Evolutionary conservation across 2,113 vertebrate species (phyloP).

Genomic region (Psittacula cyanocephala): DNA sequence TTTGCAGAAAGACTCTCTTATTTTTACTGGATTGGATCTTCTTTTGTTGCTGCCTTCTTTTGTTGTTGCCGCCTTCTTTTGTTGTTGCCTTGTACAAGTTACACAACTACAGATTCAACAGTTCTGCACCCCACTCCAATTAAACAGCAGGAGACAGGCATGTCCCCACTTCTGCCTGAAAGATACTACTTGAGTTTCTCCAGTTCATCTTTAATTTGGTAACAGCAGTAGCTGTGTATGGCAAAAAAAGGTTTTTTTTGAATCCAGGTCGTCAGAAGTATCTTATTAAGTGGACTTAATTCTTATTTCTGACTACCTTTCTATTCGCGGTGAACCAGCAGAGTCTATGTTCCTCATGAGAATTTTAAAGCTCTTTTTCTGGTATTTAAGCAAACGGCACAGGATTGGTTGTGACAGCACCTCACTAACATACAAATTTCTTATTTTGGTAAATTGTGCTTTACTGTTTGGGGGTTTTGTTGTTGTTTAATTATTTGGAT

Average conservation of each 20-base stretch:
- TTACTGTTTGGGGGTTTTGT: background rate
- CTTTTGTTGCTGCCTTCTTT: background rate
- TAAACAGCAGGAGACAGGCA: background rate
- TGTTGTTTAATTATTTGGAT: background rate
- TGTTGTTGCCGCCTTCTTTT: background rate
- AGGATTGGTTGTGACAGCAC: background rate
- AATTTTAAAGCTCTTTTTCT: background rate
- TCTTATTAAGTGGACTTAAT: background rate
- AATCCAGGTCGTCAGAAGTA: background rate
- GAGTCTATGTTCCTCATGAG: background rate
- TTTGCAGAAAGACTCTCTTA: background rate
- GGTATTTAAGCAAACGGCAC: background rate
- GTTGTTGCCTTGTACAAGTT: background rate
- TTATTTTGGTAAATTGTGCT: background rate
- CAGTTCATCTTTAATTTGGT: background rate
- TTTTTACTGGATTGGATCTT: background rate
- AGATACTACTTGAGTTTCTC: background rate
- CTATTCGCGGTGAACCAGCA: background rate
- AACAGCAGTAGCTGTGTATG: background rate
- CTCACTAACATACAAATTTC: background rate
- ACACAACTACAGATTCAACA: background rate
- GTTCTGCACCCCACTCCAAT: rapidly evolving
- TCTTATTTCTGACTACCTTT: background rate
- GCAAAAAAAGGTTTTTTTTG: background rate
- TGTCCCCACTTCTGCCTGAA: background rate